These are phyloP conservation scores for Standfussiana lucernea DNA, from an alignment of 2,888 invertebrate genomes.

Conservation along the genomic window DNA sequence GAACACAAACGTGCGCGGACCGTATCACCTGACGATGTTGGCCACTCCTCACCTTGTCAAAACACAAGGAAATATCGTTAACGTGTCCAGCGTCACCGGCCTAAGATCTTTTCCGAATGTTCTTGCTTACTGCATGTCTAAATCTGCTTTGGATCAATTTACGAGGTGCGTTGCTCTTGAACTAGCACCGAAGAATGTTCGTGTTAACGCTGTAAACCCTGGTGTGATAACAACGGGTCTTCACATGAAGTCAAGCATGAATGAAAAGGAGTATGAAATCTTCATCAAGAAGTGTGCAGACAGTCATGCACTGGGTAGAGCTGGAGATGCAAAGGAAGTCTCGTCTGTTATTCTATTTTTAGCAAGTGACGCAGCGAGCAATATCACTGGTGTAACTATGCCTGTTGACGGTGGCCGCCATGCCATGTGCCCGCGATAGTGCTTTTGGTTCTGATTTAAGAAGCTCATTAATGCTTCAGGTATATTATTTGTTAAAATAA, in stretches of 20 bases:
- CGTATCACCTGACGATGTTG: conserved; percentile 95
- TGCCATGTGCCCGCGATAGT: conserved; percentile 95
- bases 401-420: conserved; percentile 97
- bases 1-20: conserved; percentile 95
- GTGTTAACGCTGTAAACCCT: conserved; percentile 97
- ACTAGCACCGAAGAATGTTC: conserved; percentile 93
- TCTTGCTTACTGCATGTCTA: conserved; percentile 97
- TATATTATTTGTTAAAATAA: conserved; percentile 30
- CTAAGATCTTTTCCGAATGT: conserved; percentile 96
- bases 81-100: conserved; percentile 98
- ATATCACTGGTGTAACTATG: conserved; percentile 95
- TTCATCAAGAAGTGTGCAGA: conserved; percentile 95
- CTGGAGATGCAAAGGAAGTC: conserved; percentile 96
- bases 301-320: conserved; percentile 97
- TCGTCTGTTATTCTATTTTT: conserved; percentile 97
- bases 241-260: conserved; percentile 95
- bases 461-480: not conserved
- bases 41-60: conserved; percentile 95
- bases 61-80: conserved; percentile 96
- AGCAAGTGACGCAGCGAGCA: conserved; percentile 95
- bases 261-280: conserved; percentile 93
- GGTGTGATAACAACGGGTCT: conserved; percentile 97
- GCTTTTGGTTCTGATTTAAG: not conserved
- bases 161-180: conserved; percentile 97
- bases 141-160: conserved; percentile 98